Evolutionary conservation across 2,113 vertebrate species (phyloP).

Genomic region (Eulemur rufifrons): DNA sequence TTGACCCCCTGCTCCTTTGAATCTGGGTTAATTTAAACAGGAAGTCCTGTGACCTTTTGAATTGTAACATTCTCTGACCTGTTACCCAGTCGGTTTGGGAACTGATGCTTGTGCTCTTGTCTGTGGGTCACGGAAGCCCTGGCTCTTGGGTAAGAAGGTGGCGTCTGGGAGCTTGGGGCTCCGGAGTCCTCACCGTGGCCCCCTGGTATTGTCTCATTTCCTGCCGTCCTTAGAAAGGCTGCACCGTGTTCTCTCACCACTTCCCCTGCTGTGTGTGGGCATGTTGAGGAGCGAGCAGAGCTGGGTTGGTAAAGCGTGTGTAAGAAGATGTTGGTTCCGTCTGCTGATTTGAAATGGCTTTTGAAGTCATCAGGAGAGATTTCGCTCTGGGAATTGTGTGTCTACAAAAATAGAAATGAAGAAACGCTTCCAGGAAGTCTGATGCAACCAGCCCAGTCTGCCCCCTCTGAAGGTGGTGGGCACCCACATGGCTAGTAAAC

Average conservation of each 20-base stretch:
- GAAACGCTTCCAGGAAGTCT: conserved; percentile 27
- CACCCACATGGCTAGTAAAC: not conserved
- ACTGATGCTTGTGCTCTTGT: not conserved
- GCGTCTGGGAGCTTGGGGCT: not conserved
- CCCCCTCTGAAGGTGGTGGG: not conserved
- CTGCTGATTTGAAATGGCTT: not conserved
- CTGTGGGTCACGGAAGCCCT: not conserved
- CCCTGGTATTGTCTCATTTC: not conserved
- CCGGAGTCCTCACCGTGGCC: not conserved
- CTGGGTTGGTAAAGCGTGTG: not conserved
- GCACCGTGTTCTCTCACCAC: not conserved
- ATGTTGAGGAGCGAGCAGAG: not conserved
- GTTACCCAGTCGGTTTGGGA: not conserved
- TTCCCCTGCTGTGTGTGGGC: not conserved
- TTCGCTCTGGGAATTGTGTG: conserved; percentile 55
- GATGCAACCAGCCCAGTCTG: conserved; percentile 45
- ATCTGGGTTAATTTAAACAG: not conserved
- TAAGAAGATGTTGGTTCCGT: not conserved
- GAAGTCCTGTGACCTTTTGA: not conserved
- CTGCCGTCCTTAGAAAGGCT: not conserved
- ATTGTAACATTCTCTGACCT: not conserved
- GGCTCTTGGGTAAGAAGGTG: not conserved
- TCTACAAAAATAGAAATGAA: conserved; percentile 49
- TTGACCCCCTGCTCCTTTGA: not conserved
- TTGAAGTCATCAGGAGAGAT: not conserved